These are phyloP conservation scores for Upupa epops DNA, from an alignment of 2,113 vertebrate genomes.

Conservation along the genomic window DNA sequence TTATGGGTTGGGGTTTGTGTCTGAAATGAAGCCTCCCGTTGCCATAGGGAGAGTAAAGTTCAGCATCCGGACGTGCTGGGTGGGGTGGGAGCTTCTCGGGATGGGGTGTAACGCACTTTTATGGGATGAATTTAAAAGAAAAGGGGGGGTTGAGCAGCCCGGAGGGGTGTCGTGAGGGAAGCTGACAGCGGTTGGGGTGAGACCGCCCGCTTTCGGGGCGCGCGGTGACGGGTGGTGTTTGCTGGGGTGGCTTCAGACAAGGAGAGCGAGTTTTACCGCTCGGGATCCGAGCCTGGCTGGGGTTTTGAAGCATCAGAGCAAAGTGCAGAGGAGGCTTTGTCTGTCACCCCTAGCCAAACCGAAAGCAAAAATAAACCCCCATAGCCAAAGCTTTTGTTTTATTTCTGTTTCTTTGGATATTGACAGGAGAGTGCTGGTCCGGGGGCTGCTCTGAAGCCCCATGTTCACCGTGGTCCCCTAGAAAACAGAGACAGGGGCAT, in stretches of 20 bases:
- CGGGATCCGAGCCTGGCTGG: background rate
- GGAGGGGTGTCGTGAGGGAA: background rate
- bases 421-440: background rate
- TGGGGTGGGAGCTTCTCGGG: background rate
- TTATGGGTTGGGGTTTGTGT: conserved; percentile 32
- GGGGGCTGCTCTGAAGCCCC: background rate
- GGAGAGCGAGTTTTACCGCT: background rate
- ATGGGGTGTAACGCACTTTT: background rate
- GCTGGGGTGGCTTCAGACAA: rapidly evolving
- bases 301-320: background rate
- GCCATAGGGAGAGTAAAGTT: background rate
- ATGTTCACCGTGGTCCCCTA: rapidly evolving
- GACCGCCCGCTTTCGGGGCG: background rate
- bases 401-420: background rate
- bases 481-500: background rate
- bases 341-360: background rate
- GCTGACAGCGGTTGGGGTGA: background rate
- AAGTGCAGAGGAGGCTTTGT: background rate
- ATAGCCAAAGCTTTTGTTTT: rapidly evolving
- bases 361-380: conserved; percentile 36
- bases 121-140: conserved; percentile 15
- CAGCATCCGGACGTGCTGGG: conserved; percentile 12
- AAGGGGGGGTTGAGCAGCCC: background rate
- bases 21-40: background rate
- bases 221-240: background rate